These are phyloP conservation scores for Melanogrammus aeglefinus DNA, from an alignment of 2,797 vertebrate genomes.

Conservation along the genomic window DNA sequence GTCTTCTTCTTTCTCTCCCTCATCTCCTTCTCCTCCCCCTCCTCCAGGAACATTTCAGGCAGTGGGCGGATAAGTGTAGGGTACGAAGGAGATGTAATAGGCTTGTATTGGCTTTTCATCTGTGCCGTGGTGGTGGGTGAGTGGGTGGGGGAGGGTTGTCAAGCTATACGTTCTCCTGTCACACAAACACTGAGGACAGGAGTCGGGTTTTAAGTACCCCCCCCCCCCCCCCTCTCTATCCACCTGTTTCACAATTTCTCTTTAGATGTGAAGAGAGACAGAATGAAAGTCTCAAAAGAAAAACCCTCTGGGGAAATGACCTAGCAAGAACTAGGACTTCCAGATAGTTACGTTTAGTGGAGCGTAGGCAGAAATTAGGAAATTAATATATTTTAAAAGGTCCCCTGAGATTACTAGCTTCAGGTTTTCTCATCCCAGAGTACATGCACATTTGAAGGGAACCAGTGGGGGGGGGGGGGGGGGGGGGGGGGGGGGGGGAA, in stretches of 20 bases:
- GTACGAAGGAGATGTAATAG: not conserved
- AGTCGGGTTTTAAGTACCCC: not conserved
- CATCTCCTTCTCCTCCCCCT: not conserved
- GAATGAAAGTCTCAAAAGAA: not conserved
- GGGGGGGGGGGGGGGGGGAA: not conserved
- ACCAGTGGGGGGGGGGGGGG: not conserved
- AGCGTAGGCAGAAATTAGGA: not conserved
- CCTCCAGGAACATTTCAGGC: not conserved
- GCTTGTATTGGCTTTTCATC: not conserved
- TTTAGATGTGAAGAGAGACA: not conserved
- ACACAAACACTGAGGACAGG: not conserved
- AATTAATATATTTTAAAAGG: not conserved
- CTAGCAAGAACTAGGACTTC: not conserved
- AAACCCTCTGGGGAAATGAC: not conserved
- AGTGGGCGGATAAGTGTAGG: not conserved
- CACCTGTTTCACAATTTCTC: not conserved
- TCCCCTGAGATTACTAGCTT: not conserved
- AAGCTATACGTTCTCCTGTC: not conserved
- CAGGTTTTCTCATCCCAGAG: not conserved
- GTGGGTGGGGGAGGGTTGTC: not conserved
- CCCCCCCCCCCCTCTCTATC: not conserved
- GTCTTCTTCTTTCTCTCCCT: not conserved
- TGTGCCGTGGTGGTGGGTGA: not conserved
- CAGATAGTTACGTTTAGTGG: not conserved
- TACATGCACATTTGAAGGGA: not conserved